A percentile compares a stretch with the other conserved stretches of the same genome.
These are phyloP conservation scores for Petrolisthes manimaculis DNA, from an alignment of 2,888 invertebrate genomes.

Conservation along the genomic window DNA sequence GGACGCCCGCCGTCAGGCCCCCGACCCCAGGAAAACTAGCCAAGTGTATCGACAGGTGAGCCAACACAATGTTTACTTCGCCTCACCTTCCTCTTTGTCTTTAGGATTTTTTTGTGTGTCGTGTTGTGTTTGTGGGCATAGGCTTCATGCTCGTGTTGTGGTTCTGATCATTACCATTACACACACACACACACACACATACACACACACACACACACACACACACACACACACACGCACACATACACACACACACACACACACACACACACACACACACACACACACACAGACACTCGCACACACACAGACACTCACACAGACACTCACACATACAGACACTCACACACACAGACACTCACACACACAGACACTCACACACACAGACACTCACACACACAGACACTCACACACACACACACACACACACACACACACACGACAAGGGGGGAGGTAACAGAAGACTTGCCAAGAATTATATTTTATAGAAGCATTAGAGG, in stretches of 20 bases:
- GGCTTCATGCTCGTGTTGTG: too few relatives aligned
- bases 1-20: constrained; percentile 72
- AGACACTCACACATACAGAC: neutral
- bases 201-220: neutral
- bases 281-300: neutral
- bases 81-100: neutral
- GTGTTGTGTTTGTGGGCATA: neutral
- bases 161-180: too few relatives aligned
- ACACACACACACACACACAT: too few relatives aligned
- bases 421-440: neutral
- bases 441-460: neutral
- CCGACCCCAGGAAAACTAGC: constrained; percentile 57
- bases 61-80: neutral
- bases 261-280: constrained; percentile 1
- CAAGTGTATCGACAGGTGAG: constrained; percentile 64
- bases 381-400: neutral
- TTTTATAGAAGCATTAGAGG: too few relatives aligned
- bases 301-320: neutral
- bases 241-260: neutral
- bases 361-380: neutral
- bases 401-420: neutral
- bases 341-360: neutral
- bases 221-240: neutral
- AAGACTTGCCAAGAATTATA: too few relatives aligned
- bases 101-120: neutral